Base-by-base conservation (phyloP, 2,888 invertebrate species). In the Amphipoea oculea region DNA sequence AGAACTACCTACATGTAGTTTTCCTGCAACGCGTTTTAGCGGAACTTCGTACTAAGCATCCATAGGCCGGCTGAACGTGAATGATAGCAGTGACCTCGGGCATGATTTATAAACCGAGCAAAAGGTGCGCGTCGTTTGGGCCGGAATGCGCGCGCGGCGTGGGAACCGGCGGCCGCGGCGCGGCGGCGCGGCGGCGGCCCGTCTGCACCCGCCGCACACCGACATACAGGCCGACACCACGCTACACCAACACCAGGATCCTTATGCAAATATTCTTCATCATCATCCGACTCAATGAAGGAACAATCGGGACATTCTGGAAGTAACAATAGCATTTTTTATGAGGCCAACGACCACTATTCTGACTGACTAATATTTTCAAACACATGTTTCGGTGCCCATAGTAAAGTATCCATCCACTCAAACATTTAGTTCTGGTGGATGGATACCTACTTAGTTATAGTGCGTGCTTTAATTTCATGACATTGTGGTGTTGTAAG, bases 61-160 rank as follows among this genome's bases (percentile, higher is more conserved):
- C 29, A 48, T 45, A 54, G 48, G 36, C n/a, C 45, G 4, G 20
- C 12, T 14, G 20, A 54, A 23, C 48, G n/a, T n/a, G n/a, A 48
- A 66, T 48, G 57, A 65, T 51, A 68, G 42, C n/a, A 48, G 67
- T 42, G 69, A 42, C 86, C 66, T 86, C 42, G 54, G 51, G 29
- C 29, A 29, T 69, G 23, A 73, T 51, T 42, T 78, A 69, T 62
- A 81, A 79, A 81, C 45, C 78, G 71, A 78, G 67, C 67, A 78
- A 76, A 78, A 87, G 76, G 62, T 83, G 73, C 75, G 83, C 85
- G 85, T 66, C 83, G 82, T 82, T 89, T 88, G 85, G 83, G 76
- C 72, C 70, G 80, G 84, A 85, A 88, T 86, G 88, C 75, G 84
- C 84, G 85, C 76, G 85, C 84, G 78, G 78, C 89, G 90, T 91